Conservation (phyloP, 2,888 invertebrate genomes). For the Drosophila subsilvestris region DNA sequence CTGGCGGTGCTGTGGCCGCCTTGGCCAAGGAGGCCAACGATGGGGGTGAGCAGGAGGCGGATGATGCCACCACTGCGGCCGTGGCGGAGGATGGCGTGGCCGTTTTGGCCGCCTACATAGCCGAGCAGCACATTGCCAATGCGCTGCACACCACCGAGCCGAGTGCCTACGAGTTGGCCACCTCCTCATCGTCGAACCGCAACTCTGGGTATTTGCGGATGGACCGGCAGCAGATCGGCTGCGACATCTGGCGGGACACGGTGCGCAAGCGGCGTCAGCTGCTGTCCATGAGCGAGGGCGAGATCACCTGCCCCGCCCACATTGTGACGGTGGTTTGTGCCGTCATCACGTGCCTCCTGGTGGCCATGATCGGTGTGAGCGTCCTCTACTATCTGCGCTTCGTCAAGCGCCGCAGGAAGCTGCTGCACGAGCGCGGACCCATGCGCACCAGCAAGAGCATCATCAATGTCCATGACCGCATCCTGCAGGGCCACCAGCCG, state of each 20-base stretch:
- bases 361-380: conserved; percentile 83
- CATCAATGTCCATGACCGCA: conserved; percentile 84
- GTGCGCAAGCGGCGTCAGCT: conserved; percentile 78
- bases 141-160: conserved; percentile 68
- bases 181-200: conserved; percentile 44
- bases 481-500: conserved; percentile 82
- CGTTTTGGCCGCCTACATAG: conserved; percentile 76
- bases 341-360: conserved; percentile 82
- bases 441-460: conserved; percentile 82
- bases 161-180: conserved; percentile 56
- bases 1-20: conserved; percentile 77
- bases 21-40: conserved; percentile 69
- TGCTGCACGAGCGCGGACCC: conserved; percentile 81
- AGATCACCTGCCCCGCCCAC: conserved; percentile 84
- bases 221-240: conserved; percentile 83
- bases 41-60: conserved; percentile 44
- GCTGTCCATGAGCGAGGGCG: conserved; percentile 82
- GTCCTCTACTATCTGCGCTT: conserved; percentile 83
- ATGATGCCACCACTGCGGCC: conserved; percentile 52
- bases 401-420: conserved; percentile 82
- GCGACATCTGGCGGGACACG: conserved; percentile 82
- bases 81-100: conserved; percentile 65
- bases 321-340: conserved; percentile 84
- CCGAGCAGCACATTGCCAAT: conserved; percentile 74
- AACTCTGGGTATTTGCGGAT: conserved; percentile 75